These are phyloP conservation scores for Hestina assimilis DNA, from an alignment of 1,140 invertebrate genomes.

Conservation along the genomic window DNA sequence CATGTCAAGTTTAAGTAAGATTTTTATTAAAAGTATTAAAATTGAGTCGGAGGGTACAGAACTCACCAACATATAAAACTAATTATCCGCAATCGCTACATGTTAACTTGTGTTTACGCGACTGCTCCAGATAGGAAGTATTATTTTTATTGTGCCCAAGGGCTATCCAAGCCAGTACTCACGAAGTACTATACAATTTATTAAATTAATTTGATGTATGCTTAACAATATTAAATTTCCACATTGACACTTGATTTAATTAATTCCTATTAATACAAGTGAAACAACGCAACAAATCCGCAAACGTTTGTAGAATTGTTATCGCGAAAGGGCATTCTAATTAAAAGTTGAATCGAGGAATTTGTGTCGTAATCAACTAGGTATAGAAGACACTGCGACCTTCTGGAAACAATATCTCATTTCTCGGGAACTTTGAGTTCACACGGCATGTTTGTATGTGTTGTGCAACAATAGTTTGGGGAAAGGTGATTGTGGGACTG, in stretches of 20 bases:
- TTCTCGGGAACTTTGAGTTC: slow-evolving; percentile 30
- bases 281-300: slow-evolving; percentile 8
- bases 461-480: slow-evolving; percentile 35
- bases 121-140: no score
- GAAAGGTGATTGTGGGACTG: slow-evolving; percentile 32
- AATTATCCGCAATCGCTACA: no score
- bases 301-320: slow-evolving; percentile 10
- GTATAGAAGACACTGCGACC: slow-evolving; percentile 3
- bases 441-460: slow-evolving; percentile 25
- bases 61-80: no score
- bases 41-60: no score
- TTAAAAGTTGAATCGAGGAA: slow-evolving; percentile 18
- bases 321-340: slow-evolving; percentile 19
- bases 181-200: no score
- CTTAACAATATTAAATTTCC: not conserved
- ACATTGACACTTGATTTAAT: not conserved
- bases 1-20: no score
- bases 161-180: no score
- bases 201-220: no score
- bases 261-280: not conserved
- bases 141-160: no score
- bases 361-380: slow-evolving; percentile 25
- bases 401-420: slow-evolving; percentile 30
- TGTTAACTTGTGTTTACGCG: no score
- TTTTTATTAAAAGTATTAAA: no score